phyloP scores from a whole-genome alignment of 2,797 vertebrate species.

The Chloroceryle inda region DNA sequence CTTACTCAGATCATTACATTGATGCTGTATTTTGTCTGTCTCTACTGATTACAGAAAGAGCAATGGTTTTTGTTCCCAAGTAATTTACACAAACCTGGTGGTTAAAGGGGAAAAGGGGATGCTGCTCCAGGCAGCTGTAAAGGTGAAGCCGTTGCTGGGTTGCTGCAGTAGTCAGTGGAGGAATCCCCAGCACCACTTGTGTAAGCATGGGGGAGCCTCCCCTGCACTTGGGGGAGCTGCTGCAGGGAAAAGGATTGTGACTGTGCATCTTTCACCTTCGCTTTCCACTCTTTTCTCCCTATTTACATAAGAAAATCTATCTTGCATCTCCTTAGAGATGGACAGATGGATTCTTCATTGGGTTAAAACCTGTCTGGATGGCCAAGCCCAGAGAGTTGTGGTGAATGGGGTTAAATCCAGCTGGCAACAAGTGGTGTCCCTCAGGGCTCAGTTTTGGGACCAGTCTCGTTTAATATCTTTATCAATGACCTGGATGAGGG shows the following conservation, averaged over 20 bases:
- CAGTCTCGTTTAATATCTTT: too few species aligned
- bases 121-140: neutral
- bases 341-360: too few species aligned
- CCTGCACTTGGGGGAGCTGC: too few species aligned
- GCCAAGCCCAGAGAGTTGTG: too few species aligned
- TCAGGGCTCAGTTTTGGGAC: too few species aligned
- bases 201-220: accelerated
- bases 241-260: neutral
- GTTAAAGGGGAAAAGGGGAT: neutral
- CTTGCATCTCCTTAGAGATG: neutral
- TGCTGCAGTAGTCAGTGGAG: neutral
- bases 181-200: neutral
- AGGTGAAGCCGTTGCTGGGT: neutral
- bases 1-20: neutral
- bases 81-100: neutral
- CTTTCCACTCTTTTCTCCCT: neutral
- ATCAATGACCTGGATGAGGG: too few species aligned
- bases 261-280: neutral
- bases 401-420: too few species aligned
- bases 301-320: neutral
- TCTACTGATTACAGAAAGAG: neutral
- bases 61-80: neutral
- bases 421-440: too few species aligned
- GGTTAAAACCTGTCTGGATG: too few species aligned
- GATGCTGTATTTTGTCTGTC: neutral